Conservation (phyloP, 2,797 vertebrate species). For the Ctenosaura bakeri region DNA sequence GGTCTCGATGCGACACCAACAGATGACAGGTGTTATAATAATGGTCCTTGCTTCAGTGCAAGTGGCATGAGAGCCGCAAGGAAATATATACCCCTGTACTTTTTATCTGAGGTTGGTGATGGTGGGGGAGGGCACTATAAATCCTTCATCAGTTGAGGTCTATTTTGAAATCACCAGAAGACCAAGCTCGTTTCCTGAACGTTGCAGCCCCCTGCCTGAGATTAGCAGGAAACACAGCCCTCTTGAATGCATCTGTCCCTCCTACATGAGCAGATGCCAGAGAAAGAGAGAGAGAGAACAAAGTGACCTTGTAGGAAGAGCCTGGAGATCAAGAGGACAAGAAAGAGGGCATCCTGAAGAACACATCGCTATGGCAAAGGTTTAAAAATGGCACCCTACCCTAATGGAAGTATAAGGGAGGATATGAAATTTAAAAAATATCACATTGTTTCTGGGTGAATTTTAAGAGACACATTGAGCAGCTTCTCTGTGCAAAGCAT, state of each 20-base stretch:
- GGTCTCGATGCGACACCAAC: constrained; percentile 58
- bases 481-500: constrained; percentile 77
- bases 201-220: constrained; percentile 79
- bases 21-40: constrained; percentile 57
- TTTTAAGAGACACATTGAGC: constrained; percentile 73
- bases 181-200: constrained; percentile 80
- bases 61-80: constrained; percentile 59
- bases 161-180: constrained; percentile 80
- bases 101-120: constrained; percentile 79
- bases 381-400: constrained; percentile 70
- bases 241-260: constrained; percentile 63
- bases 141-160: constrained; percentile 79
- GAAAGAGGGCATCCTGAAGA: constrained; percentile 22
- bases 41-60: constrained; percentile 63
- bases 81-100: constrained; percentile 73
- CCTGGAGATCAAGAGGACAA: constrained; percentile 28
- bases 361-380: constrained; percentile 67
- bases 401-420: constrained; percentile 58
- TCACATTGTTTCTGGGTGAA: constrained; percentile 63
- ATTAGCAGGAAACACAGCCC: constrained; percentile 77
- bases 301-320: constrained; percentile 76
- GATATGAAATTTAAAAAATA: constrained; percentile 24
- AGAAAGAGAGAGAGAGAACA: constrained; percentile 46
- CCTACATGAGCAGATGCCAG: constrained; percentile 79
- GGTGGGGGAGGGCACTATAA: constrained; percentile 72